Base-by-base conservation (phyloP, 2,888 invertebrate genomes). In the Cistogaster globosa region DNA sequence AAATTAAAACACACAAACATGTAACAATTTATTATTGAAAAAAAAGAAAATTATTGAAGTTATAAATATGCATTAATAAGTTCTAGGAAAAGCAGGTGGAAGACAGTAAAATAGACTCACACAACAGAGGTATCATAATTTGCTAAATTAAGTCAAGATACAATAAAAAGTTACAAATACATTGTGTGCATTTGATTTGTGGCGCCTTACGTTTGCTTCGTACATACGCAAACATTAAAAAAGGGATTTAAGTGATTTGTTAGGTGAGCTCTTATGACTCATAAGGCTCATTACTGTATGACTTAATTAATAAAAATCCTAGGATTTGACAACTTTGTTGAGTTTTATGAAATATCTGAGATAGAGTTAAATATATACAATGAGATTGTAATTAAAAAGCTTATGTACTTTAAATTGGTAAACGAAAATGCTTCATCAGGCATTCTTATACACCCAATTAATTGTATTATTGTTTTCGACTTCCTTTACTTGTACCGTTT, bases 131-230 rank as follows among this genome's bases (percentile, higher is more conserved):
- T 76, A 80, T 77, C 76, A 76, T 72, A 80, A 65, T 51, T 84
- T 80, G 75, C 74, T 74, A 69, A 78, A 78, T 78, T 74, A 42
- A 72, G 60, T 68, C 38, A 78, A 83, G 55, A 76, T 76, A 60
- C 53, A 53, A 62, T 38, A 57, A 69, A 62, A 79, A 79, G 32
- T 68, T 83, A 7, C 68, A 69, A 67, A 71, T 22, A 84, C 76
- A 53, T 72, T 60, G 18, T 84, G 20, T 84, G 80, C 69, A 81
- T 81, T 81, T 78, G 58, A 84, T 81, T 84, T 74, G 22, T 63
- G 77, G 77, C 84, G 84, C 81, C 38, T 65, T 51, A 71, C 65
- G 57, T 38, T 72, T 36, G 38, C 48, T 58, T 16, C n/a, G 45
- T 58, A 48, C 71, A 22, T 57, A 48, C 14, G 26, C 48, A 26